phyloP scores from a whole-genome alignment of 2,113 vertebrate species.

The Plotosus lineatus region DNA sequence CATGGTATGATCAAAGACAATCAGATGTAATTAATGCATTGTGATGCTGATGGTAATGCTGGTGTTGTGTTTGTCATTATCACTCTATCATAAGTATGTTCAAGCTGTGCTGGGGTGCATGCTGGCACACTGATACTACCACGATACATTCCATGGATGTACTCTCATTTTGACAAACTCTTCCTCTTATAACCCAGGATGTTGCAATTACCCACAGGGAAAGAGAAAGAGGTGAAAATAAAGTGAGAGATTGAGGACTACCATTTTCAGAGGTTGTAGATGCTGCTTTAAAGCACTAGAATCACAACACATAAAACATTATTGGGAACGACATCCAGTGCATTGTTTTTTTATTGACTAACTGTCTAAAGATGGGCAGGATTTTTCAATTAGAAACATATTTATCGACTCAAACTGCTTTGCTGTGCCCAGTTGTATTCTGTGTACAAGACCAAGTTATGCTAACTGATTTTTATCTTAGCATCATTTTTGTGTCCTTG shows the following conservation, averaged over 20 bases:
- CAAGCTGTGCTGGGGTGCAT: not conserved
- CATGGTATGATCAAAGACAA: not conserved
- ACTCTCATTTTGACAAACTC: conserved; percentile 52
- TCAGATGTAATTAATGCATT: not conserved
- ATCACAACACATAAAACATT: conserved; percentile 29
- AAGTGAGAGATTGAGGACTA: not conserved
- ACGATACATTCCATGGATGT: conserved; percentile 54
- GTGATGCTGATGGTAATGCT: not conserved
- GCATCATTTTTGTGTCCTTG: conserved; percentile 37
- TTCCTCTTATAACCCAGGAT: conserved; percentile 39
- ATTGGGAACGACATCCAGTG: conserved; percentile 53
- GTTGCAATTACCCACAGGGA: conserved; percentile 39
- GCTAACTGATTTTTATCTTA: conserved; percentile 41
- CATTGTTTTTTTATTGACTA: conserved; percentile 62
- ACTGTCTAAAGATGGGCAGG: conserved; percentile 60
- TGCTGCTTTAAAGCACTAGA: not conserved
- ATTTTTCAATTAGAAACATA: conserved; percentile 63
- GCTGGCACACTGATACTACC: conserved; percentile 28
- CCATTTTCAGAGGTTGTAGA: not conserved
- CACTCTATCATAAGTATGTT: not conserved
- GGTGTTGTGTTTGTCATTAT: not conserved
- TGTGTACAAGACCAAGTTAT: conserved; percentile 50
- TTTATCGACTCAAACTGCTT: conserved; percentile 62
- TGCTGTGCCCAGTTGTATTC: conserved; percentile 56
- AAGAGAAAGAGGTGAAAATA: not conserved